Evolutionary conservation across 2,888 invertebrate genomes (phyloP).

Genomic region (Pemphredon lugubris): DNA sequence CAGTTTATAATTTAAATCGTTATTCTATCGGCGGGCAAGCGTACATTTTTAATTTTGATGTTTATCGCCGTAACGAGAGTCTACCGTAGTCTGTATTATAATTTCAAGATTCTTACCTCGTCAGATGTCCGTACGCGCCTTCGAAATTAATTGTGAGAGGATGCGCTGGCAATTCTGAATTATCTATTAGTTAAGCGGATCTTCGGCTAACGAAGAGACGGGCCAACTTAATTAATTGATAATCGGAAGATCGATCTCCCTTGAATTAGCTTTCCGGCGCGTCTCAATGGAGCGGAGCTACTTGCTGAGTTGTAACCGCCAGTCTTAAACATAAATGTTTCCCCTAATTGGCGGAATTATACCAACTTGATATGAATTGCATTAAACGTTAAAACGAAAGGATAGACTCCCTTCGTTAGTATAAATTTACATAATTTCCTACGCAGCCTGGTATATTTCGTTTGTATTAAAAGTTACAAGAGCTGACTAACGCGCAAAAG

Average conservation of each 20-base stretch:
- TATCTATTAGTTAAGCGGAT: slow-evolving; percentile 57
- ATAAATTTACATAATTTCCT: slow-evolving; percentile 11
- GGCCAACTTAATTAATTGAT: slow-evolving; percentile 59
- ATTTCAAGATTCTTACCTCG: not conserved
- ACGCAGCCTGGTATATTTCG: no score
- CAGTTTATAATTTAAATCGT: no score
- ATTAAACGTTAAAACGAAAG: slow-evolving; percentile 20
- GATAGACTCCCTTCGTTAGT: slow-evolving; percentile 11
- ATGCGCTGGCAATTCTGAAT: slow-evolving; percentile 36
- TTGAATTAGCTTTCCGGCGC: slow-evolving; percentile 40
- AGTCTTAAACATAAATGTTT: slow-evolving; percentile 47
- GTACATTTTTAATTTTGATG: no score
- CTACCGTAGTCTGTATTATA: no score
- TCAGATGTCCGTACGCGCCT: slow-evolving; percentile 17
- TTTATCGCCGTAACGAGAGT: no score
- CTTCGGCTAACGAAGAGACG: slow-evolving; percentile 41
- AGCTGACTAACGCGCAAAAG: no score
- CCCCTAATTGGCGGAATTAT: slow-evolving; percentile 45
- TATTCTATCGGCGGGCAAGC: no score
- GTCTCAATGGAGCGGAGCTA: slow-evolving; percentile 28
- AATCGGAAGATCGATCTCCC: slow-evolving; percentile 53
- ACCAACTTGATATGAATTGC: slow-evolving; percentile 2
- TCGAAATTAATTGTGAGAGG: slow-evolving; percentile 38
- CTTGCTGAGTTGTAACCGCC: slow-evolving; percentile 21
- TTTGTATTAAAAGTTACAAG: no score